Evolutionary conservation across 2,888 invertebrate genomes (phyloP), one percentile per base, ranked within the genome.

Genomic region (Apomyelois bistriatella): DNA sequence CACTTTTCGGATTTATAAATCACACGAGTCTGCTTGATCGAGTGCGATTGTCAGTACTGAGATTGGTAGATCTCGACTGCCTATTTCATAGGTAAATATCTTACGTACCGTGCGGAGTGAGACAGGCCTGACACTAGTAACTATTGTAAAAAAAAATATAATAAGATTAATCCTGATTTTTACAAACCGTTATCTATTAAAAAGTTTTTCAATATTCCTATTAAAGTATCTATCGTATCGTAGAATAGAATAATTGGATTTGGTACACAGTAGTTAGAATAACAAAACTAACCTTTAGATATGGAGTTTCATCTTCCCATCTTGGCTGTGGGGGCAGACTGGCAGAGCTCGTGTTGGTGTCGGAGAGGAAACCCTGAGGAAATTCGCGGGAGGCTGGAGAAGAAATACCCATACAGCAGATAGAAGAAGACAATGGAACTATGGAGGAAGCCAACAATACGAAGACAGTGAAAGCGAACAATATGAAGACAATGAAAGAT

Each of bases 271-370:
- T 83, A 83, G 82, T 62, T 80, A 82, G 78, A 55, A 61, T 80
- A 79, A 79, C 82, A 64, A 66, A 62, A 70, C 69, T 72, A 70
- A 66, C 58, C 57, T 56, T 55, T 76, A 88, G 88, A 85, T 89
- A 65, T 89, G 89, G 89, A 80, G 81, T 65, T 87, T 74, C 74
- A 78, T 89, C 62, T 78, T 78, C 74, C 78, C 78, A 51, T 82
- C 83, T 82, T 86, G 85, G 86, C 68, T 84, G 67, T 86, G 85
- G 85, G 79, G 74, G 58, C 82, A 80, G 81, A 69, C 63, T 53
- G 57, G 43, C 40, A 22, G 52, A 36, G 9, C 43, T 35, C 54
- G 55, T 53, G 16, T 28, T 22, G 15, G 15, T 49, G 32, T 15
- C 1, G 32, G 9, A 46, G 15, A 61, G 41, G 46, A 46, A 32